These are phyloP conservation scores for Polymixis flavicincta DNA, from an alignment of 2,888 invertebrate genomes.

Conservation along the genomic window DNA sequence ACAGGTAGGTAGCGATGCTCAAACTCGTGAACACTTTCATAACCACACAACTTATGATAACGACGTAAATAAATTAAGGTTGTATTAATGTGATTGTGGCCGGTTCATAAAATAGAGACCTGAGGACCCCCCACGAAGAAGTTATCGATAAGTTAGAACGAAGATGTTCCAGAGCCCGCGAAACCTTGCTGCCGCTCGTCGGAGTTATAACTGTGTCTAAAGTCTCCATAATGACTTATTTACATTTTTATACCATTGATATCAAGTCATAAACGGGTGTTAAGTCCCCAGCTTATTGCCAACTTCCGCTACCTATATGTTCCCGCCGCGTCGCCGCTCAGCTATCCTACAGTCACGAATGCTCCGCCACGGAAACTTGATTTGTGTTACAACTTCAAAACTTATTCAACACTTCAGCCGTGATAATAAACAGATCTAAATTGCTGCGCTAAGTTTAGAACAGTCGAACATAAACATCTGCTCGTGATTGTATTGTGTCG, in stretches of 20 bases:
- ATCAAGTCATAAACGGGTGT: constrained; percentile 73
- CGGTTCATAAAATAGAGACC: constrained; percentile 75
- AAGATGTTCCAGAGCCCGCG: constrained; percentile 38
- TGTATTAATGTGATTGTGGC: constrained; percentile 71
- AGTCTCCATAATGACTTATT: constrained; percentile 72
- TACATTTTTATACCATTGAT: constrained; percentile 72
- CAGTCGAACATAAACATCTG: constrained; percentile 64
- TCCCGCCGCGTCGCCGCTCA: constrained; percentile 31
- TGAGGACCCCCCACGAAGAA: constrained; percentile 77
- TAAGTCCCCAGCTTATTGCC: constrained; percentile 69
- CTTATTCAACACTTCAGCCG: constrained; percentile 62
- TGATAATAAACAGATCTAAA: constrained; percentile 66
- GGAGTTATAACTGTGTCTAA: constrained; percentile 53
- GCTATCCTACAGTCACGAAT: constrained; percentile 65
- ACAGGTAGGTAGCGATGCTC: constrained; percentile 15
- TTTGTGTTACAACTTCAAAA: constrained; percentile 67
- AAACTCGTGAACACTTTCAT: constrained; percentile 64
- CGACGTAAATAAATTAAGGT: constrained; percentile 72
- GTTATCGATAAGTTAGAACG: constrained; percentile 58
- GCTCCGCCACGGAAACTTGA: constrained; percentile 65
- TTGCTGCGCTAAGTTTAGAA: constrained; percentile 64
- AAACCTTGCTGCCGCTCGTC: constrained; percentile 30
- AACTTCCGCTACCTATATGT: constrained; percentile 70
- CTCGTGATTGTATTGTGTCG: constrained; percentile 66
- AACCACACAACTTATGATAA: constrained; percentile 68